phyloP scores from a whole-genome alignment of 30 jellyfish, hydroid and myxozoan species.

The Calvadosia cruxmelitensis region DNA sequence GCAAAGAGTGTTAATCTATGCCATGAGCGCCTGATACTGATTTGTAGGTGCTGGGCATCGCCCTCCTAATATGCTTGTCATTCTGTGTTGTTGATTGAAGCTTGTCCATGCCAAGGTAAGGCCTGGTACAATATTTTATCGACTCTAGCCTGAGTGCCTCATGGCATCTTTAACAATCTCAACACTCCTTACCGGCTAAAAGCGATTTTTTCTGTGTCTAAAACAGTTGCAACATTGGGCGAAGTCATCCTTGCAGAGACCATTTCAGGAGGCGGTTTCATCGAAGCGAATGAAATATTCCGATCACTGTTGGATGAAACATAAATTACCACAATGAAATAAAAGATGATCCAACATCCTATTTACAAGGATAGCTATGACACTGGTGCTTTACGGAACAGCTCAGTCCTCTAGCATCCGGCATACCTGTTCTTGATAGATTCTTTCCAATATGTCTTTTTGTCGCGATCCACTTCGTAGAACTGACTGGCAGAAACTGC shows the following conservation, averaged over 20 bases:
- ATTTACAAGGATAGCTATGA: not conserved
- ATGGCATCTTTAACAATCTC: no score
- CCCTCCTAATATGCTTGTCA: no score
- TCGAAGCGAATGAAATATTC: conserved; percentile 37
- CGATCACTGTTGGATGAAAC: not conserved
- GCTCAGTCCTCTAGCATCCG: not conserved
- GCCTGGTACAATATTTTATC: no score
- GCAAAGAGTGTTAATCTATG: no score
- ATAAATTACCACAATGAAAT: no score
- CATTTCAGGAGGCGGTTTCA: conserved; percentile 83
- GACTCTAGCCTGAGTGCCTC: no score
- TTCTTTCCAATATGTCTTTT: conserved; percentile 74
- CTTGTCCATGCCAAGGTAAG: no score
- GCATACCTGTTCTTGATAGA: conserved; percentile 53
- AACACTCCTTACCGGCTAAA: conserved; percentile 72
- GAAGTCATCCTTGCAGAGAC: conserved; percentile 60
- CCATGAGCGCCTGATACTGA: no score
- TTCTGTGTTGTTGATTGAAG: no score
- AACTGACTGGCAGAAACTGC: conserved; percentile 48
- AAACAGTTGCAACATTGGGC: conserved; percentile 60
- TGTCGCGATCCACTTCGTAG: conserved; percentile 71
- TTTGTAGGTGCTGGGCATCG: no score
- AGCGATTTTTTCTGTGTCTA: conserved; percentile 74
- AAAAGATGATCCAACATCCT: not conserved
- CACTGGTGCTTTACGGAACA: not conserved